A percentile compares a stretch with the other conserved stretches of the same genome.
Conservation (phyloP, 2,797 vertebrate species). For the Parauchenoglanis punctatus region DNA sequence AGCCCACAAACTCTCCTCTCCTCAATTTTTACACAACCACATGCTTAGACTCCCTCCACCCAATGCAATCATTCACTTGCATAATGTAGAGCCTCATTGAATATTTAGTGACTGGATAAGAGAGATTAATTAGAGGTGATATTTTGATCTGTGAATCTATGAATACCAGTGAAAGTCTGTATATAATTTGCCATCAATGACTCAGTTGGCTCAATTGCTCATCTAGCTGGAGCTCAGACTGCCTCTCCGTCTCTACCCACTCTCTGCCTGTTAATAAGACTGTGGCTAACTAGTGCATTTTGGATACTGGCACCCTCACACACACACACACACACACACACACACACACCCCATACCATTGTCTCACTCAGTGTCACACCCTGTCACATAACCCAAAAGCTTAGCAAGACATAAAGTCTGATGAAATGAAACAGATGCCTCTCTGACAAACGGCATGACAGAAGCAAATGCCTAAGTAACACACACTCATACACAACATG, state of each 20-base stretch:
- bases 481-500: neutral
- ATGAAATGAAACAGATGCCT: slow-evolving; percentile 61
- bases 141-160: neutral
- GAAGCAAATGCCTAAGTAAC: slow-evolving; percentile 13
- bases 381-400: slow-evolving; percentile 51
- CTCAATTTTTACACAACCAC: slow-evolving; percentile 7
- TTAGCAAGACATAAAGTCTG: slow-evolving; percentile 57
- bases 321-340: slow-evolving; percentile 31
- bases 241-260: neutral
- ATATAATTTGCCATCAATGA: neutral
- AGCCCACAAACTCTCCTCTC: slow-evolving; percentile 8
- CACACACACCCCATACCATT: slow-evolving; percentile 43
- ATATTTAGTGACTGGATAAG: neutral
- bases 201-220: neutral
- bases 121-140: neutral
- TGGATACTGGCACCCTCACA: slow-evolving; percentile 39
- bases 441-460: slow-evolving; percentile 28
- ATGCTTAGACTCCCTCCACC: slow-evolving; percentile 2
- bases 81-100: neutral
- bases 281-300: neutral
- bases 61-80: neutral
- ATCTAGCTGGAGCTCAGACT: neutral
- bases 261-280: neutral
- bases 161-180: neutral
- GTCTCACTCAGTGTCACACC: slow-evolving; percentile 43